phyloP scores from a whole-genome alignment of 1,140 invertebrate species.

The Zaprionus lachaisei region DNA sequence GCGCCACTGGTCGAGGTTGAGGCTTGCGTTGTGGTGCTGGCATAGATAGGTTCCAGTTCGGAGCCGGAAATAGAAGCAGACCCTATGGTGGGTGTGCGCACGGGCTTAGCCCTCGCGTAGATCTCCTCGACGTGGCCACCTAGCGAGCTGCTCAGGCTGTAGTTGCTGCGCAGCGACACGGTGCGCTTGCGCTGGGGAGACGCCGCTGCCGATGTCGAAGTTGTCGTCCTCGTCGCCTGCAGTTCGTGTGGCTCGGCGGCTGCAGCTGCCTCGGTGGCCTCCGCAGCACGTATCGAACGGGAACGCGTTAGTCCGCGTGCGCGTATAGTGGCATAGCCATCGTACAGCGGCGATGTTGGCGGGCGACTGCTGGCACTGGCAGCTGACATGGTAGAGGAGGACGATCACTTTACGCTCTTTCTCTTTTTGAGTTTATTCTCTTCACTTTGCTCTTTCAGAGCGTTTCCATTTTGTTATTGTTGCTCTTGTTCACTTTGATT shows the following conservation, averaged over 20 bases:
- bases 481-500: slow-evolving; percentile 58
- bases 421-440: slow-evolving; percentile 18
- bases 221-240: neutral
- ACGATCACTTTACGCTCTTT: neutral
- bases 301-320: slow-evolving; percentile 85
- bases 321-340: slow-evolving; percentile 92
- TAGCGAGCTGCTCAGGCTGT: slow-evolving; percentile 54
- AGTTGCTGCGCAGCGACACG: slow-evolving; percentile 72
- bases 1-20: slow-evolving; percentile 5
- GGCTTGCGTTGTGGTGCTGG: slow-evolving; percentile 42
- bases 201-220: slow-evolving; percentile 31
- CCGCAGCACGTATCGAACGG: slow-evolving; percentile 83
- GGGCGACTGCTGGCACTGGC: slow-evolving; percentile 73
- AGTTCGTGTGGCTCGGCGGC: slow-evolving; percentile 33
- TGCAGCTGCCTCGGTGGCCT: slow-evolving; percentile 66
- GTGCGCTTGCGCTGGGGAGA: slow-evolving; percentile 59
- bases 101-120: slow-evolving; percentile 72
- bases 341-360: slow-evolving; percentile 87
- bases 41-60: slow-evolving; percentile 78
- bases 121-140: slow-evolving; percentile 63
- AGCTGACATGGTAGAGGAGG: slow-evolving; percentile 48
- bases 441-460: slow-evolving; percentile 38
- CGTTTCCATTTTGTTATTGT: slow-evolving; percentile 48
- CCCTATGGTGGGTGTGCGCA: slow-evolving; percentile 73
- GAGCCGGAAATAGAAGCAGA: neutral